These are phyloP conservation scores for Columba janthina DNA, from an alignment of 2,113 vertebrate genomes.

Conservation along the genomic window DNA sequence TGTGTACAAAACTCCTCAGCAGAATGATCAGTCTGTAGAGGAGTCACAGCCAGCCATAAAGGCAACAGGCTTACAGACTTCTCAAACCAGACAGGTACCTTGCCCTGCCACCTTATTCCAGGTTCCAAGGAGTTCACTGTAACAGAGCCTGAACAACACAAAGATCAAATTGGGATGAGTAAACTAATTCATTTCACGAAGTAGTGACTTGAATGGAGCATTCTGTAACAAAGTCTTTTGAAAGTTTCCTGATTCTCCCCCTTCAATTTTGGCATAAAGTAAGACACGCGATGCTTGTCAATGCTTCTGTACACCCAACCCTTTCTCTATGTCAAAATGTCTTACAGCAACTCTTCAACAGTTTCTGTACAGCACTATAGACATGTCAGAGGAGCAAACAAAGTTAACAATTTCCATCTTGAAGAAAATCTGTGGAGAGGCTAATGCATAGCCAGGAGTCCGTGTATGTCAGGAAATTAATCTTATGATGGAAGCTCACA, in stretches of 20 bases:
- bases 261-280: not conserved
- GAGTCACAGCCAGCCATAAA: not conserved
- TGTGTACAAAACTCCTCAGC: not conserved
- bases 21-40: not conserved
- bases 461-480: not conserved
- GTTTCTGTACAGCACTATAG: not conserved
- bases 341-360: not conserved
- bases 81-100: not conserved
- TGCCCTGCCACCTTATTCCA: not conserved
- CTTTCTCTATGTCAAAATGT: not conserved
- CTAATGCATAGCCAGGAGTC: not conserved
- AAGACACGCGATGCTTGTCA: not conserved
- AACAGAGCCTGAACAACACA: not conserved
- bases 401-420: not conserved
- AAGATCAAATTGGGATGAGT: not conserved
- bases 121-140: not conserved
- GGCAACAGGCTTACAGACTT: not conserved
- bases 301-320: not conserved
- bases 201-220: not conserved
- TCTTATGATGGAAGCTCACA: not conserved
- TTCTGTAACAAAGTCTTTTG: not conserved
- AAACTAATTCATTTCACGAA: not conserved
- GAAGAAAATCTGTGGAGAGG: not conserved
- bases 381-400: not conserved
- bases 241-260: not conserved